phyloP scores from a whole-genome alignment of 2,888 invertebrate genomes.

The Athripsodes cinereus region DNA sequence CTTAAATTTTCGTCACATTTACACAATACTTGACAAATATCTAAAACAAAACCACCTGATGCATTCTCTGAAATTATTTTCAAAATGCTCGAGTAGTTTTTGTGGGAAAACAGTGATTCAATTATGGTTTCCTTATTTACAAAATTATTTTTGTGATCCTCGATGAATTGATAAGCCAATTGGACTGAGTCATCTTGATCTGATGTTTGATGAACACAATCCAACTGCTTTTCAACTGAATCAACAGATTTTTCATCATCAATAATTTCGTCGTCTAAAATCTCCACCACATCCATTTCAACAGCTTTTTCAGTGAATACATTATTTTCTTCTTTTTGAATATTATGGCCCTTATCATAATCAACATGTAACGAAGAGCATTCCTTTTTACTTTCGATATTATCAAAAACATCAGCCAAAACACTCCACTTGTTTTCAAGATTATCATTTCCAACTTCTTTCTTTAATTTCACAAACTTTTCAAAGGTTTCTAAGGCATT shows the following conservation, averaged over 20 bases:
- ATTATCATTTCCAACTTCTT: not conserved
- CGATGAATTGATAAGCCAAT: not conserved
- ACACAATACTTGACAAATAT: not conserved
- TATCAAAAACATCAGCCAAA: not conserved
- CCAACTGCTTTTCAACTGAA: not conserved
- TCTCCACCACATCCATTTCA: not conserved
- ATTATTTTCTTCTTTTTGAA: not conserved
- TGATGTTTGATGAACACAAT: not conserved
- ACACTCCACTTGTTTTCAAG: not conserved
- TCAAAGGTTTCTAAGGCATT: not conserved
- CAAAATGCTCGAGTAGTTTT: not conserved
- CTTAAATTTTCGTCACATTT: not conserved
- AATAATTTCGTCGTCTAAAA: not conserved
- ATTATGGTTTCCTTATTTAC: not conserved
- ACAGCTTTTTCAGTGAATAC: not conserved
- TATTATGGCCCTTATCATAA: no score
- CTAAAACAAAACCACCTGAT: not conserved
- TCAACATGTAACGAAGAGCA: no score
- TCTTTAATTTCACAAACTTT: not conserved
- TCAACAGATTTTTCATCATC: not conserved
- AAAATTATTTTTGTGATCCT: not conserved
- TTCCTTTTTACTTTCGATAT: no score
- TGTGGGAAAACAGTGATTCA: not conserved
- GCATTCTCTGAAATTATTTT: not conserved
- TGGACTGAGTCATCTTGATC: not conserved